Percentiles rank a stretch among this genome's conserved stretches.
These are phyloP conservation scores for Drosophila insularis DNA, from an alignment of 1,140 invertebrate genomes.

Conservation along the genomic window DNA sequence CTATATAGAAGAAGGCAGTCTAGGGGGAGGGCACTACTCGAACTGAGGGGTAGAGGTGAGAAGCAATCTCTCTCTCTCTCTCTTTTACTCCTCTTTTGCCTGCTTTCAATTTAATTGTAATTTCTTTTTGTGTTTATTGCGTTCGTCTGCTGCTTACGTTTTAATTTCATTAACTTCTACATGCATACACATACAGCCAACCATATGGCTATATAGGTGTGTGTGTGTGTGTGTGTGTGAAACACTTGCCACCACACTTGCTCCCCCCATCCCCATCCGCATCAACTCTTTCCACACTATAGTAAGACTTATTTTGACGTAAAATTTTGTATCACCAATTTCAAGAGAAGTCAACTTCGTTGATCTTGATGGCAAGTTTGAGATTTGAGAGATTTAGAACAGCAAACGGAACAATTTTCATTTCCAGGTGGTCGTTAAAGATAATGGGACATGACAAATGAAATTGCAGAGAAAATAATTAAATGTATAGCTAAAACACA, in stretches of 20 bases:
- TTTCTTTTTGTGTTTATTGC: slow-evolving; percentile 79
- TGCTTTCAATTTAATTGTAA: slow-evolving; percentile 80
- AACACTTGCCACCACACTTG: slow-evolving; percentile 59
- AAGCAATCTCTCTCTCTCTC: slow-evolving; percentile 33
- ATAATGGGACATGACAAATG: slow-evolving; percentile 13
- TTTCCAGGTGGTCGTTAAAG: slow-evolving; percentile 46
- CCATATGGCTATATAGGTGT: not conserved
- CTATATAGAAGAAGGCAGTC: not conserved
- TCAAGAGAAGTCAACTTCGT: slow-evolving; percentile 28
- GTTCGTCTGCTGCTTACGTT: slow-evolving; percentile 74
- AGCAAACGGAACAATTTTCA: slow-evolving; percentile 46
- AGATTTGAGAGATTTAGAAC: slow-evolving; percentile 63
- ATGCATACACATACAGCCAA: not conserved
- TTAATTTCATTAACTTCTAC: slow-evolving; percentile 73
- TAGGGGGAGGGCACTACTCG: not conserved
- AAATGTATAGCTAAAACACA: not conserved
- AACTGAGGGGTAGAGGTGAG: slow-evolving; percentile 13
- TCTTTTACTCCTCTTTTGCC: too few relatives aligned
- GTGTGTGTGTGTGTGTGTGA: slow-evolving; percentile 47
- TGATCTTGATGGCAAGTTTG: slow-evolving; percentile 60
- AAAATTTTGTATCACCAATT: slow-evolving; percentile 43
- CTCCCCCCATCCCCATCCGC: not conserved
- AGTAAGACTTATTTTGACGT: slow-evolving; percentile 52
- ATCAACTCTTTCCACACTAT: slow-evolving; percentile 35
- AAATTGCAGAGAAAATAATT: not conserved